Evolutionary conservation across 2,888 invertebrate genomes (phyloP), one percentile per base, ranked within the genome.

Genomic region (Caenorhabditis drosophilae): DNA sequence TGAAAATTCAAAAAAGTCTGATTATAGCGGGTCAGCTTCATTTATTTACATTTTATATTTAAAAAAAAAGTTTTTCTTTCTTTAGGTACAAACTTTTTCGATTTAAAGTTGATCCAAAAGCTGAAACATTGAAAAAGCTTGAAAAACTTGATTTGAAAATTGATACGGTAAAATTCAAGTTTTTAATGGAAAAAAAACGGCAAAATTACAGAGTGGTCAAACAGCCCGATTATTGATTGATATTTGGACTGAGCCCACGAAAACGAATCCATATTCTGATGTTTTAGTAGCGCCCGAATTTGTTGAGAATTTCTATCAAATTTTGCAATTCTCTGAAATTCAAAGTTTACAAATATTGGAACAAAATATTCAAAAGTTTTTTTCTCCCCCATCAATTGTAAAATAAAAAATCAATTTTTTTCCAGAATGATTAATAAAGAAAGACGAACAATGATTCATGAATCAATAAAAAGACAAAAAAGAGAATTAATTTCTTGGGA

Each of bases 201-300:
- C n/a, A n/a, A n/a, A n/a, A n/a, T n/a, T n/a, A n/a, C n/a, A n/a
- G n/a, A n/a, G n/a, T n/a, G n/a, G n/a, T n/a, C n/a, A n/a, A n/a
- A 50, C 40, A 16, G 53, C 46, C 9, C 64, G 70, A 20, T 34
- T 64, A n/a, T 53, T 73, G 16, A 46, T 81, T 18, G 81, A 81
- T 50, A 68, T 81, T n/a, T 78, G 73, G 70, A 57, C 70, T 18
- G 79, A 77, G 59, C 79, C 80, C 4, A 70, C 69, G 20, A 70
- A 68, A 42, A 55, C 63, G 9, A 55, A 63, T 16, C 57, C 54
- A 1, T 54, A 62, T 15, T 70, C 72, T 1, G 76, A 78, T 35
- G 70, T 80, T 12, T 58, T 80, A 4, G 77, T 80, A 9, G 75
- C 80, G 18, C 80, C 80, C 2, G 69, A 70, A 34, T 70, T 69